Base-by-base conservation (phyloP, 1,140 invertebrate species). In the Lordiphosa mommai region DNA sequence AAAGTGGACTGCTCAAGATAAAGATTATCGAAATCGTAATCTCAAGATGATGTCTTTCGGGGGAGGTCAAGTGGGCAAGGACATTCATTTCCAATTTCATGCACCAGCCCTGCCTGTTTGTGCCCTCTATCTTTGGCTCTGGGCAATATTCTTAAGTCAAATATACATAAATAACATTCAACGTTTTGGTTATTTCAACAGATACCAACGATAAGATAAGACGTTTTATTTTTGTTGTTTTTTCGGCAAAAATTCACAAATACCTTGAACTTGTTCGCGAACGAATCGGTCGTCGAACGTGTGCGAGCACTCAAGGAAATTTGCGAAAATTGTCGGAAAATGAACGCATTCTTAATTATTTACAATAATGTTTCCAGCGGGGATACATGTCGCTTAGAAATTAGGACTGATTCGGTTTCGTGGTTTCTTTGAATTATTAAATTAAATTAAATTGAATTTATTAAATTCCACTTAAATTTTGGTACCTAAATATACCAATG, bases 121-220 rank as follows among this genome's bases (percentile, higher is more conserved):
- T 12, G 13, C 8, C 32, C 8, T 6, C 34, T 44, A 3, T 10
- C 3, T 12, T 32, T 32, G 27, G 4, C 43, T 46, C 4, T 29
- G 9, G 5, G 13, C 29, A 14, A 23, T 12, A 3, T 8, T 43
- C 20, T 43, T 12, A 14, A 14, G 8, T 16, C 20, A 14, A 37
- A 32, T 29, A 36, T 49, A 48, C 49, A 67, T 58, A 67, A 67
- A 67, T 67, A 58, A 63, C 44, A 29, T 44, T 38, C 46, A 29
- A 30, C 29, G 10, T 20, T 34, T 32, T 17, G 51, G 43, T 37
- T 66, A 66, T 57, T 66, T 63, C 61, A 63, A 53, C 61, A 58
- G 41, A 66, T 66, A 27, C 14, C 23, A 10, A 29, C 14, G 61
- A 67, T 67, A 67, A 67, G 61, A 67, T 66, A 67, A 67, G 33